Evolutionary conservation across 2,113 vertebrate species (phyloP), one percentile per base, ranked within the genome.

Genomic region (Callipepla californica): DNA sequence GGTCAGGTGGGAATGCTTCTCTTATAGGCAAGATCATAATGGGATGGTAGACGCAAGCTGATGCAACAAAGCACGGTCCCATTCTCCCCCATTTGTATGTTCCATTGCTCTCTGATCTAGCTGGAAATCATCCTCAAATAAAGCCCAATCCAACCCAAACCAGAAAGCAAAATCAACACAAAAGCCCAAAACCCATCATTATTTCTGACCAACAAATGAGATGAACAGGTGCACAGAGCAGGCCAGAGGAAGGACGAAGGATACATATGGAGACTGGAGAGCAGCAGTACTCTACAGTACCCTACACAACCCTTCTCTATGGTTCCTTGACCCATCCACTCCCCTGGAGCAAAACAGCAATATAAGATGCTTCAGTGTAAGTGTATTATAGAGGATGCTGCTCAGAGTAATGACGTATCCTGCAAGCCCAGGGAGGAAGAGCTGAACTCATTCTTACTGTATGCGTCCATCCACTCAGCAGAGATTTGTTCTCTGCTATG

Each of bases 401-500:
- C 19, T 51, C 15, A 42, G 4, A 89, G 47, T 55, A 30, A 38
- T 79, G 10, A 0, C 18, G 14, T 18, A 23, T 11, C 42, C 38
- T 2, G 1, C 34, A 42, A 26, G 6, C 13, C 5, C 5, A 3
- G 10, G 11, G 16, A 85, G 55, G 11, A 75, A 77, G 25, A 5
- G 15, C 30, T 34, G 8, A 5, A 13, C 30, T 34, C 7, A 75
- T n/a, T 5, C 21, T 42, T 25, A 30, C 28, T 11, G 34, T 22
- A 47, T 6, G 0, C 4, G 4, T 45, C 45, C 57, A 45, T 20
- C 22, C 36, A 9, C 28, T 19, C 28, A 42, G 16, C 42, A 45
- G 36, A 8, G 28, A 58, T 13, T 10, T 55, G 23, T 55, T 68
- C n/a, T 11, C 12, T 18, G 58, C 14, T 0, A 0, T n/a, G 0